Percentiles rank a stretch among this genome's conserved stretches.
Conservation (phyloP, 2,113 vertebrate genomes). For the Grantiella picta region DNA sequence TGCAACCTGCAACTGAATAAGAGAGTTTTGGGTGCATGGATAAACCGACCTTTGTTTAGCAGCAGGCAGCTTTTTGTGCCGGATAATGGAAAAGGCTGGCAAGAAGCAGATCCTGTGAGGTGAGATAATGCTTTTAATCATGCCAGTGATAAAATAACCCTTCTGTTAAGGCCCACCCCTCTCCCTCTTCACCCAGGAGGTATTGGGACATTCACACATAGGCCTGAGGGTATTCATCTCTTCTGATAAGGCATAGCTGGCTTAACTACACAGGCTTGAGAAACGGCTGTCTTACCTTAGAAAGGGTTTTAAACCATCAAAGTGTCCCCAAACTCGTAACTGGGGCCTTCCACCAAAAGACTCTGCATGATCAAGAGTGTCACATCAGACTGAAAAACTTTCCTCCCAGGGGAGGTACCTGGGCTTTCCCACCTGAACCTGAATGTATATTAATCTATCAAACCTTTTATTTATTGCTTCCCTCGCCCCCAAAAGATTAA, state of each 20-base stretch:
- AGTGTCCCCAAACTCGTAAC: background rate
- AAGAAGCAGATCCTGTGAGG: background rate
- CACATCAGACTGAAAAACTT: background rate
- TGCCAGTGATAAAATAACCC: background rate
- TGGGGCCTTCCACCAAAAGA: background rate
- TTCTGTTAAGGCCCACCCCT: background rate
- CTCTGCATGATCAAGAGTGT: accelerated
- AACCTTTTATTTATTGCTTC: background rate
- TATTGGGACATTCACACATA: accelerated
- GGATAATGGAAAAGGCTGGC: background rate
- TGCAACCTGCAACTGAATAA: accelerated
- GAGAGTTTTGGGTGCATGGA: background rate
- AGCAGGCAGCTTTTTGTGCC: background rate
- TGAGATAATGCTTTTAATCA: background rate
- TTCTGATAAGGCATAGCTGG: background rate
- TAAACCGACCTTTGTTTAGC: background rate
- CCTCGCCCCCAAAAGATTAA: background rate
- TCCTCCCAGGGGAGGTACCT: background rate
- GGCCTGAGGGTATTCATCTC: background rate
- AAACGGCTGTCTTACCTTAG: background rate
- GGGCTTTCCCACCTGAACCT: background rate
- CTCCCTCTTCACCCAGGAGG: background rate
- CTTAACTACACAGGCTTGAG: background rate
- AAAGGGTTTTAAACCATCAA: background rate
- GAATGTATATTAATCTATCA: background rate